A percentile compares a stretch with the other conserved stretches of the same genome.
These are phyloP conservation scores for Cyprinodon diabolis DNA, from an alignment of 2,797 vertebrate genomes.

Conservation along the genomic window DNA sequence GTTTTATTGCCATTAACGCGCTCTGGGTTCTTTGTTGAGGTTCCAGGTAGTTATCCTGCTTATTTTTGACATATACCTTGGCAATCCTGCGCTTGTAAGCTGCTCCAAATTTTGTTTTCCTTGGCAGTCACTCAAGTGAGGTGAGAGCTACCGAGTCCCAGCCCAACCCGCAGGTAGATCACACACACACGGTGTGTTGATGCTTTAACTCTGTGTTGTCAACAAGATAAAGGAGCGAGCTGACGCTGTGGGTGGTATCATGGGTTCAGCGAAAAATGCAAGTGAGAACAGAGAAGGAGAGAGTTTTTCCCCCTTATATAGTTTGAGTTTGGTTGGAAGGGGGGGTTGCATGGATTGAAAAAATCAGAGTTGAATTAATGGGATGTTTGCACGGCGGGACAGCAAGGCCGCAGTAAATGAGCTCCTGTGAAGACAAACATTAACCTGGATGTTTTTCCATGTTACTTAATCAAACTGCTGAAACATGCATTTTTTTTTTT, in stretches of 20 bases:
- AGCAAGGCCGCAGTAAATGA: constrained; percentile 45
- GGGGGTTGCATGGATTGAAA: constrained; percentile 41
- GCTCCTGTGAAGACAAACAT: constrained; percentile 48
- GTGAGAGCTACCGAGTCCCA: constrained; percentile 33
- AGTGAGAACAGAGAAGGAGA: neutral
- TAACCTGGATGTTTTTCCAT: constrained; percentile 46
- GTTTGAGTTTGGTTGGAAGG: neutral
- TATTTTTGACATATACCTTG: constrained; percentile 15
- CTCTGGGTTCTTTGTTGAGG: neutral
- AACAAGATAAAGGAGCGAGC: constrained; percentile 4
- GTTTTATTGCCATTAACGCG: neutral
- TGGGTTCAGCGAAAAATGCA: constrained; percentile 6
- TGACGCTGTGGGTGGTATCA: constrained; percentile 19
- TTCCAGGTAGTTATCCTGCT: neutral
- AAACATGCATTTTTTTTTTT: neutral
- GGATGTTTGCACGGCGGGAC: constrained; percentile 65
- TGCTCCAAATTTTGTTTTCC: constrained; percentile 45
- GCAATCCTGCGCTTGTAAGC: constrained; percentile 19
- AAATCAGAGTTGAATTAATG: constrained; percentile 69
- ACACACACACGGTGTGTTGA: constrained; percentile 38
- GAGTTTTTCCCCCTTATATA: neutral
- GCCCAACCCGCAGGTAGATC: constrained; percentile 61
- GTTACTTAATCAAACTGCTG: neutral
- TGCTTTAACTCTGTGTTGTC: constrained; percentile 17
- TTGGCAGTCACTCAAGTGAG: constrained; percentile 59